Evolutionary conservation across 1,140 invertebrate genomes (phyloP), one percentile per base, ranked within the genome.

Genomic region (Harpegnathos saltator): DNA sequence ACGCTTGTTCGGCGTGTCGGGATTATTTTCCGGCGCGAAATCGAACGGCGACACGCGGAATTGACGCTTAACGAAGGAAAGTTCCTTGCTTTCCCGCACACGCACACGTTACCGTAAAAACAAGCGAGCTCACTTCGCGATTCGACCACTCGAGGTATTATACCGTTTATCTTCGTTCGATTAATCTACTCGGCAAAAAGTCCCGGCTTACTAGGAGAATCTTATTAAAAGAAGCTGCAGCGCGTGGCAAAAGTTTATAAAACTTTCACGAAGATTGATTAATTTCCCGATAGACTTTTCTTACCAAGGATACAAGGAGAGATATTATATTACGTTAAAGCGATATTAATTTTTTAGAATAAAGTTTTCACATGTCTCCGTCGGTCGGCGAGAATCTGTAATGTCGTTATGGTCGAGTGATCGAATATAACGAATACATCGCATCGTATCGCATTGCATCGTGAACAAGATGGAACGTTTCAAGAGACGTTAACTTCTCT

Each of bases 181-280:
- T 71, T 44, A 80, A 80, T 71, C 38, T 71, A 48, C 26, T 44
- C 22, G 33, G 38, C 48, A 58, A 80, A 56, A 71, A 80, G 38
- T 9, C 38, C 17, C 65, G 26, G 75, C 63, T 44, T 71, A 71
- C 44, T 59, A 52, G 66, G 71, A 69, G 75, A 80, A 80, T 80
- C 75, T 80, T 80, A 80, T 80, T 82, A 82, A 74, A 74, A 61
- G 78, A 82, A 54, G 69, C 62, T 73, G 24, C 22, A 58, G 69
- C 69, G 26, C 44, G 58, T 58, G 26, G 58, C 44, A 74, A 33
- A 82, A 74, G 69, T 80, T 80, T 48, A 58, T 22, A 80, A n/a
- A n/a, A 80, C 75, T 80, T 71, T 9, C 44, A 58, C 65, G 33
- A 71, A 80, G 75, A 80, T 80, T 80, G 75, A 80, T 80, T 69